Base-by-base conservation (phyloP, 2,888 invertebrate species). In the Panzeria rudis region DNA sequence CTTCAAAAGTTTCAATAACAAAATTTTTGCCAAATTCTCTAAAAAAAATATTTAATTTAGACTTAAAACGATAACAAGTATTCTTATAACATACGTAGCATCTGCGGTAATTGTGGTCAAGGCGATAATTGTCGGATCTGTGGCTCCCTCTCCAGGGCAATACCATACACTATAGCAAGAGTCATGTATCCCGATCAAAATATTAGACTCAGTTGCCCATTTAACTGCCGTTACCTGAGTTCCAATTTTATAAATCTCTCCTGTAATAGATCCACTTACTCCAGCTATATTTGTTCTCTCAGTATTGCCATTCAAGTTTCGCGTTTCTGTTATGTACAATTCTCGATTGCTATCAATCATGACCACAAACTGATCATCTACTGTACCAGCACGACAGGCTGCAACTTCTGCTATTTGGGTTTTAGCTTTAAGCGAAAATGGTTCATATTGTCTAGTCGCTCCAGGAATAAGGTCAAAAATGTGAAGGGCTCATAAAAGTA, bases 21-120 rank as follows among this genome's bases (percentile, higher is more conserved):
- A 98, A 97, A 89, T 96, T 96, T 89, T 97, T 96, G 3, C 98
- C 98, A 88, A 97, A 95, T 91, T 98, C 98, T 86, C 97, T 97
- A 41, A 83, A 83, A 29, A 20, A 61, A 13, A 64, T 38, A 2
- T 38, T n/a, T 38, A 13, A 41, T 29, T 23, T 38, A 44, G 15
- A 38, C 4, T 6, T 6, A 52, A n/a, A 17, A 3, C 0, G 15
- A 56, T 11, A n/a, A 38, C 32, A 1, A 25, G 35, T 35, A 13
- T 4, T 29, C 15, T 20, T 52, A 7, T 2, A 54, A 84, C 88
- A 84, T 87, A 93, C 92, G 93, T 92, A 1, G 94, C 93, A 88
- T 94, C 94, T 82, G 94, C 92, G 13, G 93, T 93, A 41, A 94
- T 89, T 2, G 94, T 94, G 44, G 96, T 95, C 72, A 94, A 91